Conservation (phyloP, 1,140 invertebrate genomes). For the Papilio glaucus region DNA sequence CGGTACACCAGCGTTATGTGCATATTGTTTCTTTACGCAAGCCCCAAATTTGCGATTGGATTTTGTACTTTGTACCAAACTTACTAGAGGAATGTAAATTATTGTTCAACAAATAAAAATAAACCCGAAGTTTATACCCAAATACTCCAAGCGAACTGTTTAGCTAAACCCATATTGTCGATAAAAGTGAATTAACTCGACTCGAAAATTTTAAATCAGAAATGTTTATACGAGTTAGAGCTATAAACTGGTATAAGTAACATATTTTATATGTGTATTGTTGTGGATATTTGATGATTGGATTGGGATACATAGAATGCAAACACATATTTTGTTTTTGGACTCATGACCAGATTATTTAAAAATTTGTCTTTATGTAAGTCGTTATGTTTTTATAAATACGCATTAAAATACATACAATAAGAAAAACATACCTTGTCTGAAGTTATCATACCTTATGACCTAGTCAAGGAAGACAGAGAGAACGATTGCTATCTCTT, state of each 20-base stretch:
- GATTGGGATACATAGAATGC: background rate
- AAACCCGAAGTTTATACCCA: constrained; percentile 38
- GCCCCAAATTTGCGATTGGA: constrained; percentile 50
- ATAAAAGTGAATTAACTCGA: constrained; percentile 24
- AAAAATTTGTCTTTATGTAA: no score
- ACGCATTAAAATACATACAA: no score
- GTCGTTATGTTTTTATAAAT: no score
- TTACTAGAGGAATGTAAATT: constrained; percentile 44
- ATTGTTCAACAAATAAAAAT: constrained; percentile 40
- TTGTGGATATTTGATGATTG: background rate
- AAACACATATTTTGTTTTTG: background rate
- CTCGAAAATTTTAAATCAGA: constrained; percentile 20
- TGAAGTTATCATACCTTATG: no score
- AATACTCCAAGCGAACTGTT: constrained; percentile 22
- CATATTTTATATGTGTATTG: constrained; percentile 19
- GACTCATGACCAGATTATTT: background rate
- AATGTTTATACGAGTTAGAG: constrained; percentile 6
- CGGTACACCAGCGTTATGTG: constrained; percentile 48
- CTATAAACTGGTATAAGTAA: background rate
- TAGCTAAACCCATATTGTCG: constrained; percentile 28
- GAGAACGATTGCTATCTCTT: no score
- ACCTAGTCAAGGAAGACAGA: no score
- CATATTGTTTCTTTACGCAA: constrained; percentile 53
- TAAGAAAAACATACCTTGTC: no score
- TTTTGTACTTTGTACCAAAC: constrained; percentile 55